Evolutionary conservation across 2,797 vertebrate species (phyloP), one percentile per base, ranked within the genome.

Genomic region (Gymnoscopelus braueri): DNA sequence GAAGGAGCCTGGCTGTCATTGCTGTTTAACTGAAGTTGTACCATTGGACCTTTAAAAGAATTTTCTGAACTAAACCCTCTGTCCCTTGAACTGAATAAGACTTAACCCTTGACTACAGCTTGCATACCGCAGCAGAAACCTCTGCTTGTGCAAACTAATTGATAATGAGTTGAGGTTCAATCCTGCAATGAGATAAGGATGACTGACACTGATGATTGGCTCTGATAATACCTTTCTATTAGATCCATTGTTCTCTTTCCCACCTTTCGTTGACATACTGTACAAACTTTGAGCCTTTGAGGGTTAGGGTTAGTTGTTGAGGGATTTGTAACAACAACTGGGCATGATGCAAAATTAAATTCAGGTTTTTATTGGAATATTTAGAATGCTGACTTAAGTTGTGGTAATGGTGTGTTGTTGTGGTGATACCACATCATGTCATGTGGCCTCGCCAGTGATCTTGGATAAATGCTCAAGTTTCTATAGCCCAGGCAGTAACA

Each of bases 11-110:
- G 60, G 74, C 65, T 78, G 75, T 81, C 71, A 69, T 78, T 57
- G 67, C 58, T 32, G 24, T 78, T 58, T 78, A 81, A 85, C 64
- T 53, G 13, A 63, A 71, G 24, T 71, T 78, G 74, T 70, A 69
- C 52, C 56, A 24, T 81, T 74, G 35, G 57, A 49, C 53, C 74
- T 8, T 35, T 23, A 51, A 39, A 44, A 5, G 56, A 68, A 71
- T 69, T 52, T 24, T 63, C 65, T 77, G 54, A 79, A 81, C 57
- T 61, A 74, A 54, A 81, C 83, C 56, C 76, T 63, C 15, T 0
- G 11, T 71, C 67, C 77, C 57, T 2, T 2, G 48, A 70, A 77
- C 65, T 59, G 62, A 71, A 12, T 35, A 39, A 74, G 61, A 83
- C 77, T 65, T 70, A 12, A 72, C 72, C 65, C 66, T 80, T 82